A percentile compares a stretch with the other conserved stretches of the same genome.
Conservation (phyloP, 2,797 vertebrate species). For the Myotis daubentonii region DNA sequence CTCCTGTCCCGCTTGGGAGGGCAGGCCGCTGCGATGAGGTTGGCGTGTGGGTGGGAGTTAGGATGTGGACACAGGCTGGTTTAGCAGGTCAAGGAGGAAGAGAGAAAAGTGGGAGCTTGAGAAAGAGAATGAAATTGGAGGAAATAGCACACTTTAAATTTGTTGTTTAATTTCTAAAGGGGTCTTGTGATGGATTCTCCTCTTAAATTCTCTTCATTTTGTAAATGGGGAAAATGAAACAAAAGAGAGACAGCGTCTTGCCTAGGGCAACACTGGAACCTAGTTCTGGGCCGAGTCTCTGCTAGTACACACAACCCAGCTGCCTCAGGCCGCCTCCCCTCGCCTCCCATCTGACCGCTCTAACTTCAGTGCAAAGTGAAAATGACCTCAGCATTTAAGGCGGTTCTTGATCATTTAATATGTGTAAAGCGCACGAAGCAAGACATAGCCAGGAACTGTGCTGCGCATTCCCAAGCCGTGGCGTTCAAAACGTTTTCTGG, state of each 20-base stretch:
- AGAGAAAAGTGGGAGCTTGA: not conserved
- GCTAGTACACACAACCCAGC: not conserved
- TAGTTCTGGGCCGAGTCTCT: not conserved
- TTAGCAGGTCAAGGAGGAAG: no score
- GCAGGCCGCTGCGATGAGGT: no score
- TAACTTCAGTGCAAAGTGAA: not conserved
- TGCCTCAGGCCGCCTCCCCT: not conserved
- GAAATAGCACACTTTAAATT: no score
- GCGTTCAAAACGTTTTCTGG: not conserved
- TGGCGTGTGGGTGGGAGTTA: no score
- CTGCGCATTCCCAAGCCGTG: not conserved
- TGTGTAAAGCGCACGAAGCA: not conserved
- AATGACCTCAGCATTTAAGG: not conserved
- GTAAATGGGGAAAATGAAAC: not conserved
- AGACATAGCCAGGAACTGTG: not conserved
- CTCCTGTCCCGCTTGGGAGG: fast-evolving
- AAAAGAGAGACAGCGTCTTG: no score
- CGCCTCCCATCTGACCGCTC: not conserved
- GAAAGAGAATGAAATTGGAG: not conserved
- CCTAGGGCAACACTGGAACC: not conserved
- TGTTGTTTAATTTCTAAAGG: not conserved
- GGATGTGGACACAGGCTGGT: no score
- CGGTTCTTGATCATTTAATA: not conserved
- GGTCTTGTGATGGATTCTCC: no score
- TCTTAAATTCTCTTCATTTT: not conserved